phyloP scores from a whole-genome alignment of 2,888 invertebrate genomes.

The Aplocera efformata region DNA sequence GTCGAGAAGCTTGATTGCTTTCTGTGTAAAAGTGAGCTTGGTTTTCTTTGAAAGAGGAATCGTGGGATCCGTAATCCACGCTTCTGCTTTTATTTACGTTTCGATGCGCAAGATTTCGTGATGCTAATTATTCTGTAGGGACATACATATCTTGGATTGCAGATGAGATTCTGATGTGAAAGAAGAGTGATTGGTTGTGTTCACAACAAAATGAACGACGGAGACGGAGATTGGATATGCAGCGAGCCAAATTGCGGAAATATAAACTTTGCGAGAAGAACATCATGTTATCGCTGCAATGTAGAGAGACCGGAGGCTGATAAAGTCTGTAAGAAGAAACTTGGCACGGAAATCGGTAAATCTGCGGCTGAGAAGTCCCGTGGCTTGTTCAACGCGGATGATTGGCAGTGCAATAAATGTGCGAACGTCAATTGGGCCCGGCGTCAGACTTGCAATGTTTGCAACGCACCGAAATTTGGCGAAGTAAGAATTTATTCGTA shows the following conservation, averaged over 20 bases:
- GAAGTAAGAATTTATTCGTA: slow-evolving; percentile 84
- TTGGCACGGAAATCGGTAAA: slow-evolving; percentile 98
- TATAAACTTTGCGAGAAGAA: slow-evolving; percentile 95
- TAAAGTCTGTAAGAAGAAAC: slow-evolving; percentile 84
- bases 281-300: slow-evolving; percentile 95
- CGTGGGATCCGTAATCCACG: slow-evolving; percentile 48
- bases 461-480: slow-evolving; percentile 98
- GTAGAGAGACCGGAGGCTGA: slow-evolving; percentile 80
- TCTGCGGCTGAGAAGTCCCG: slow-evolving; percentile 98
- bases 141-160: slow-evolving; percentile 24
- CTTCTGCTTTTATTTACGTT: slow-evolving; percentile 65
- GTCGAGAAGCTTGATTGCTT: slow-evolving; percentile 71
- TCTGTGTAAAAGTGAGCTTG: slow-evolving; percentile 73
- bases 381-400: slow-evolving; percentile 97
- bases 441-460: slow-evolving; percentile 97
- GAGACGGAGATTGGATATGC: slow-evolving; percentile 84
- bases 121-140: slow-evolving; percentile 35
- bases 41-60: slow-evolving; percentile 65
- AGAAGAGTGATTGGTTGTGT: slow-evolving; percentile 35
- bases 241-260: slow-evolving; percentile 90
- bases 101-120: slow-evolving; percentile 32
- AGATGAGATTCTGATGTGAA: slow-evolving; percentile 39
- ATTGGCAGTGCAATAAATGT: slow-evolving; percentile 99
- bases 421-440: slow-evolving; percentile 99
- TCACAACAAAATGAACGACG: slow-evolving; percentile 75